phyloP scores from a whole-genome alignment of 1,140 invertebrate species.

The Amphibalanus amphitrite region DNA sequence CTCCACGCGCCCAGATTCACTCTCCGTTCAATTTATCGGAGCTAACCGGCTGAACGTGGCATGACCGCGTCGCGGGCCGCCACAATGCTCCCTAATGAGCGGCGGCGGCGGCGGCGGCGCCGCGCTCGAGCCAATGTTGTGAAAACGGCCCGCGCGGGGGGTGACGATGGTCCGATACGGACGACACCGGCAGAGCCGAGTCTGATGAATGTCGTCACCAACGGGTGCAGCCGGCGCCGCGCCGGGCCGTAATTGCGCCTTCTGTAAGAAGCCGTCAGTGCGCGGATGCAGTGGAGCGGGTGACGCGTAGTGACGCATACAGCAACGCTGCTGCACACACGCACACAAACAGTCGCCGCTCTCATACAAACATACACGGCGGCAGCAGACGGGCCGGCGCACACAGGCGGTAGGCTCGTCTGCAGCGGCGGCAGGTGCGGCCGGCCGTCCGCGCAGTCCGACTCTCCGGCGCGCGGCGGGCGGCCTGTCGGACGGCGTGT shows the following conservation, averaged over 20 bases:
- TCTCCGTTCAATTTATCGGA: neutral
- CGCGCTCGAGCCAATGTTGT: neutral
- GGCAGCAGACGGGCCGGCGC: neutral
- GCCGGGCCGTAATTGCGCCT: neutral
- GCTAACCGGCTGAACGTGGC: neutral
- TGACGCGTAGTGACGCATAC: neutral
- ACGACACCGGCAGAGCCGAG: neutral
- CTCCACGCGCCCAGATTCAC: too few species aligned
- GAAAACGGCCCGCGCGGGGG: neutral
- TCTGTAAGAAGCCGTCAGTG: neutral
- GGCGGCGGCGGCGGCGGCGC: too few species aligned
- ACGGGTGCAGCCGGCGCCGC: neutral
- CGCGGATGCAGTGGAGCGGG: neutral
- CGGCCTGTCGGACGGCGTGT: neutral
- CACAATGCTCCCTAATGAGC: neutral
- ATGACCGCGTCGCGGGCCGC: neutral
- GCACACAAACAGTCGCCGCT: neutral
- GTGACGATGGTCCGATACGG: neutral
- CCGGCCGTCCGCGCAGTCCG: too few species aligned
- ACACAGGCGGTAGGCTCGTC: neutral
- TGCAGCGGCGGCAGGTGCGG: neutral
- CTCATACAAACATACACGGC: neutral
- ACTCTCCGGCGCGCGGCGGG: too few species aligned
- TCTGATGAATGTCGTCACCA: neutral
- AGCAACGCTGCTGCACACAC: neutral